Evolutionary conservation across 2,888 invertebrate species (phyloP), one percentile per base, ranked within the genome.

Genomic region (Drosophila anomelani): DNA sequence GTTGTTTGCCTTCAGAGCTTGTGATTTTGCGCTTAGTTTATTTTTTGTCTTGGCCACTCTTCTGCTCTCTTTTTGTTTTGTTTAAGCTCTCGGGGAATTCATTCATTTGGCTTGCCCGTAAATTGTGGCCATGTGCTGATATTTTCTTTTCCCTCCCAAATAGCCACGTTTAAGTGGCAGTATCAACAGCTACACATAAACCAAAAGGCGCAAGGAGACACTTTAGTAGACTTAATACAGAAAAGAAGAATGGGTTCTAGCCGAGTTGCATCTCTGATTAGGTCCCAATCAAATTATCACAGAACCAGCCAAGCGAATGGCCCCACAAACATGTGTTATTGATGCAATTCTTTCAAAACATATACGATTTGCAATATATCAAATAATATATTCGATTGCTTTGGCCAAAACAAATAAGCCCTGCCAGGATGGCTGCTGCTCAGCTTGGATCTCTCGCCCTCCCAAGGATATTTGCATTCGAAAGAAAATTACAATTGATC

Each of bases 401-500:
- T 44, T 77, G 58, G 74, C 56, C 55, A 87, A 77, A 75, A 71
- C 70, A 80, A 88, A 87, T 77, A 75, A 39, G 26, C 66, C 61
- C 39, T 55, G 43, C 73, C 43, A 59, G 41, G 49, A 58, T 7
- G 10, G 55, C 43, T 32, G 71, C 23, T 34, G 71, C 23, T 34
- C 60, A 13, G 29, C 43, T 29, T 12, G 15, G 15, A n/a, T 38
- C 58, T 8, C 51, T 17, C 38, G 58, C 59, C 23, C 59, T 36
- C 15, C 41, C 51, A 51, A 39, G 59, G 73, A 60, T 88, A 89
- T 85, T 85, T 85, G 88, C 90, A 89, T 84, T 82, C 76, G 78
- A 89, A 88, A 80, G 88, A 82, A 89, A 83, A 88, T 89, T 85
- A 88, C 86, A 82, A 85, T 88, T 79, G 90, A 89, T 82, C 86